Evolutionary conservation across 2,797 vertebrate genomes (phyloP).

Genomic region (Dallia pectoralis): DNA sequence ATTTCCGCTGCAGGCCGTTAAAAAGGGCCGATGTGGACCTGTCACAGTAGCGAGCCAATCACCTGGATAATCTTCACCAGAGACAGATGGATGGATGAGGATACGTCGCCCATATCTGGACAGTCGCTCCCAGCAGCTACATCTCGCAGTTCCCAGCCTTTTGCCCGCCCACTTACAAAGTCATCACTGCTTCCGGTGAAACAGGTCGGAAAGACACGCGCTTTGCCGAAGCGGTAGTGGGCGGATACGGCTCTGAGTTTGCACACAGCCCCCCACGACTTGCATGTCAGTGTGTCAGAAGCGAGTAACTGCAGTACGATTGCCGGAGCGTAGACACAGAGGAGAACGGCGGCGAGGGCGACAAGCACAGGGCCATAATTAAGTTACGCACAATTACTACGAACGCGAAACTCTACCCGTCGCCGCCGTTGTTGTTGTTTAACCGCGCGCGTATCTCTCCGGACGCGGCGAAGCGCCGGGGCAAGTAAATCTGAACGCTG

Average conservation of each 20-base stretch:
- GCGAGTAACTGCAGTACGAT: not conserved
- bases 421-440: not conserved
- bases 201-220: slow-evolving; percentile 7
- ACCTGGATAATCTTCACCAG: slow-evolving; percentile 10
- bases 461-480: not conserved
- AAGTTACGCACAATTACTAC: not conserved
- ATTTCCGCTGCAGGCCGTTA: slow-evolving; percentile 31
- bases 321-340: not conserved
- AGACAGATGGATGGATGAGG: not conserved
- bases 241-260: not conserved
- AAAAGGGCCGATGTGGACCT: slow-evolving; percentile 3
- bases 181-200: slow-evolving; percentile 14
- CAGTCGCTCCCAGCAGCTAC: slow-evolving; percentile 21
- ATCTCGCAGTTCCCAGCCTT: slow-evolving; percentile 2
- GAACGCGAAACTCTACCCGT: not conserved
- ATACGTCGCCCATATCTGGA: slow-evolving; percentile 3
- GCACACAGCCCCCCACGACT: not conserved
- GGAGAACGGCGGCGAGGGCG: not conserved
- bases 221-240: not conserved
- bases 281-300: not conserved
- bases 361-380: not conserved
- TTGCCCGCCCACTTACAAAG: slow-evolving; percentile 23
- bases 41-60: slow-evolving; percentile 33
- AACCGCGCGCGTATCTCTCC: not conserved
- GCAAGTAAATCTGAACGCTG: not conserved